phyloP scores from a whole-genome alignment of 1,140 invertebrate genomes.

The Whitmania pigra region DNA sequence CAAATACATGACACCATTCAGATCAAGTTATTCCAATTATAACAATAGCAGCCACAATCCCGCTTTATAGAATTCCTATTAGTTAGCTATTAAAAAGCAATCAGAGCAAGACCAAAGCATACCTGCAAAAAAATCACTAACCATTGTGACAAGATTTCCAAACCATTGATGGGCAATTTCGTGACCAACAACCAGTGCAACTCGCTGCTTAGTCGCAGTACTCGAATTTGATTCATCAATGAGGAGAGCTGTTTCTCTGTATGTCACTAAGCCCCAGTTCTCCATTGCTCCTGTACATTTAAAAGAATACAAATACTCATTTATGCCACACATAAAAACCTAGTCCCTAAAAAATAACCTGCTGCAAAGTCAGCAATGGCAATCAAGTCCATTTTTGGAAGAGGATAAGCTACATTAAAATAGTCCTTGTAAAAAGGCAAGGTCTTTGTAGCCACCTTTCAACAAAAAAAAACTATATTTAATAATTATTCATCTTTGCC shows the following conservation, averaged over 20 bases:
- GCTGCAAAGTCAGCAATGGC: slow-evolving; percentile 70
- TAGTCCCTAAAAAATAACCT: slow-evolving; percentile 29
- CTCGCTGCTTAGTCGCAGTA: slow-evolving; percentile 63
- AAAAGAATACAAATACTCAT: no score
- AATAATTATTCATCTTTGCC: neutral
- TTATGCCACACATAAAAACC: no score
- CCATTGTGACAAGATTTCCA: slow-evolving; percentile 58
- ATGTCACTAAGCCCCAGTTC: slow-evolving; percentile 30
- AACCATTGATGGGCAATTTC: slow-evolving; percentile 62
- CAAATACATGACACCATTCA: neutral
- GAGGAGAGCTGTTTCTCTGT: slow-evolving; percentile 28
- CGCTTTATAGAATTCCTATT: neutral
- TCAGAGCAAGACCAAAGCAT: neutral
- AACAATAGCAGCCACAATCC: neutral
- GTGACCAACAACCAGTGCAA: slow-evolving; percentile 71
- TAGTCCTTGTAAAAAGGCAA: slow-evolving; percentile 85
- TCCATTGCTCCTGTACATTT: slow-evolving; percentile 46
- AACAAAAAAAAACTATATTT: neutral
- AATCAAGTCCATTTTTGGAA: slow-evolving; percentile 89
- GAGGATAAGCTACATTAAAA: slow-evolving; percentile 82
- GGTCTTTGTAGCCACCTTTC: slow-evolving; percentile 49
- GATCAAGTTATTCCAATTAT: neutral
- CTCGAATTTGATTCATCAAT: slow-evolving; percentile 46
- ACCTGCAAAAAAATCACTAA: slow-evolving; percentile 45
- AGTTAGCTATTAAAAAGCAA: neutral